phyloP scores from a whole-genome alignment of 1,140 invertebrate species.

The Lasioglossum albipes region DNA sequence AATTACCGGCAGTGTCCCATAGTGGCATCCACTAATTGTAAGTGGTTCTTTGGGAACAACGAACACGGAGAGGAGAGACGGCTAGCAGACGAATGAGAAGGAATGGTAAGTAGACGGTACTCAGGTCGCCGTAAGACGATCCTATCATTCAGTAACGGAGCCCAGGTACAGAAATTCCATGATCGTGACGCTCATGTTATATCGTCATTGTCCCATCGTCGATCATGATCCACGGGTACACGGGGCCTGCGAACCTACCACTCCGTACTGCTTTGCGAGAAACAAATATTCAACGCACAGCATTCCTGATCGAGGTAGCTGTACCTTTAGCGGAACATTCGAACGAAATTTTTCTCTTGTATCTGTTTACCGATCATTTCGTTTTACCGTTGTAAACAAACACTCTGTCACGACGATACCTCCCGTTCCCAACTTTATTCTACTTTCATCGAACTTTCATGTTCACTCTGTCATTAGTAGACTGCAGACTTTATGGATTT shows the following conservation, averaged over 20 bases:
- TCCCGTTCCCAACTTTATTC: too few relatives aligned
- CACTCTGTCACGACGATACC: too few relatives aligned
- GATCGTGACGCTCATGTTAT: constrained; percentile 70
- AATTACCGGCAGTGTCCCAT: constrained; percentile 67
- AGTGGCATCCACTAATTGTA: constrained; percentile 59
- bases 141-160: constrained; percentile 76
- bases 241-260: constrained; percentile 52
- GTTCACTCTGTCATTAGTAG: too few relatives aligned
- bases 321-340: background rate
- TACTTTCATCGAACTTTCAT: too few relatives aligned
- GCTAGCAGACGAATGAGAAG: constrained; percentile 52
- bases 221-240: constrained; percentile 70
- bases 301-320: background rate
- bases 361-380: background rate
- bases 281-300: constrained; percentile 59
- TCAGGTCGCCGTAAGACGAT: constrained; percentile 67
- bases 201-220: constrained; percentile 56
- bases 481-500: too few relatives aligned
- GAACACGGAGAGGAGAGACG: constrained; percentile 20
- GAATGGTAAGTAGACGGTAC: constrained; percentile 59
- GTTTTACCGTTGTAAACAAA: background rate
- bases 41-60: constrained; percentile 62
- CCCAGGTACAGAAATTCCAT: constrained; percentile 69
- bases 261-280: constrained; percentile 60
- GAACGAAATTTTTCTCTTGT: background rate